Percentiles rank a stretch among this genome's conserved stretches.
These are phyloP conservation scores for Agriotes lineatus DNA, from an alignment of 2,888 invertebrate species.

Conservation along the genomic window DNA sequence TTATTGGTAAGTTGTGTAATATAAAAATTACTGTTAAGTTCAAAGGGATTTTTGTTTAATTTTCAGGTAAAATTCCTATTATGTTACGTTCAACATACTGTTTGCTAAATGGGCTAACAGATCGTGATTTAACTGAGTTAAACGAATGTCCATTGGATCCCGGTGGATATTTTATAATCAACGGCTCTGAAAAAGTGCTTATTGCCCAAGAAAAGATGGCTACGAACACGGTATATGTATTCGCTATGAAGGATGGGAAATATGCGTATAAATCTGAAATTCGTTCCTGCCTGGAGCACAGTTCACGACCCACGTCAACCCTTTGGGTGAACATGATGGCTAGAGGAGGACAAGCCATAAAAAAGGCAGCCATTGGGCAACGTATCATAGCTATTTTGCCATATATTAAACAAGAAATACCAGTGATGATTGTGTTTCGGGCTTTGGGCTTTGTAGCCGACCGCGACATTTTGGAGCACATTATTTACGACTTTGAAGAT, in stretches of 20 bases:
- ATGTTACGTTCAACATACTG: conserved; percentile 99
- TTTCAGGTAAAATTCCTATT: conserved; percentile 91
- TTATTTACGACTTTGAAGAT: conserved; percentile 99
- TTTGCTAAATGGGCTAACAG: conserved; percentile 91
- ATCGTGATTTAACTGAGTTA: conserved; percentile 98
- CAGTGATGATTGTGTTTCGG: conserved; percentile 99
- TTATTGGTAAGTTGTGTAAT: conserved; percentile 69
- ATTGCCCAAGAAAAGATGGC: conserved; percentile 99
- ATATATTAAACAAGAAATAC: conserved; percentile 99
- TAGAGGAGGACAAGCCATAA: conserved; percentile 97
- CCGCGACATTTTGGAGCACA: conserved; percentile 98
- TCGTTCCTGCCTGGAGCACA: conserved; percentile 92
- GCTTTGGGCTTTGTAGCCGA: conserved; percentile 98
- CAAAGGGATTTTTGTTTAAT: too few relatives aligned
- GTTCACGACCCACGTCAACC: conserved; percentile 96
- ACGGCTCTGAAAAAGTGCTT: conserved; percentile 93
- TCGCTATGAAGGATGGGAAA: conserved; percentile 99
- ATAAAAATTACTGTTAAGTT: background rate
- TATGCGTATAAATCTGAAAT: conserved; percentile 99
- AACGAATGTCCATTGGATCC: conserved; percentile 99
- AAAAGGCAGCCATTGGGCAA: conserved; percentile 98
- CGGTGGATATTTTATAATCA: conserved; percentile 99
- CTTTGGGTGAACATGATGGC: conserved; percentile 99
- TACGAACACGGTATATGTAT: conserved; percentile 99
- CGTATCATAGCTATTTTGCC: conserved; percentile 97